phyloP scores from a whole-genome alignment of 2,888 invertebrate species.

The Cheilosia impressa region DNA sequence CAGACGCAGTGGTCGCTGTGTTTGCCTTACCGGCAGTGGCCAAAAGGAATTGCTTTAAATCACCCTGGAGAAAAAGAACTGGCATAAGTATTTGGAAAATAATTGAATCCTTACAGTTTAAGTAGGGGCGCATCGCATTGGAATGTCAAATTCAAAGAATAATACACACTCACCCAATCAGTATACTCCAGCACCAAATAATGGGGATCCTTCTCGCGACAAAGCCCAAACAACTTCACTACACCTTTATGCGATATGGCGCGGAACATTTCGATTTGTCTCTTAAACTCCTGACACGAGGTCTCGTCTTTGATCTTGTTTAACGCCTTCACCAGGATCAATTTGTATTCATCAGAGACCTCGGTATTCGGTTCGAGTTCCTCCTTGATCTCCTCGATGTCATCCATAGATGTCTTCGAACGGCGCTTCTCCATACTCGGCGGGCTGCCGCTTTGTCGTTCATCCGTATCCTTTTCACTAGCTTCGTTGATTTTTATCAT shows the following conservation, averaged over 20 bases:
- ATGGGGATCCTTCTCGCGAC: slow-evolving; percentile 93
- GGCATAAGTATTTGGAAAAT: neutral
- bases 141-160: neutral
- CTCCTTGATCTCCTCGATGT: slow-evolving; percentile 83
- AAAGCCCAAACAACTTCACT: slow-evolving; percentile 91
- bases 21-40: slow-evolving; percentile 84
- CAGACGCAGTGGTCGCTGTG: slow-evolving; percentile 78
- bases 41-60: slow-evolving; percentile 93
- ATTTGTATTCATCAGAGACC: slow-evolving; percentile 79
- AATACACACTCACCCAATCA: slow-evolving; percentile 90
- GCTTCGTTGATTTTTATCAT: slow-evolving; percentile 77
- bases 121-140: neutral
- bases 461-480: slow-evolving; percentile 80
- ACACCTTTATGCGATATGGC: slow-evolving; percentile 93
- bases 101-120: neutral
- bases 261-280: slow-evolving; percentile 94
- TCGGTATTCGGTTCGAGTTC: slow-evolving; percentile 78
- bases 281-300: slow-evolving; percentile 92
- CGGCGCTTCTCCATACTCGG: slow-evolving; percentile 82
- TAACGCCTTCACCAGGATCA: slow-evolving; percentile 90
- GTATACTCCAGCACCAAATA: slow-evolving; percentile 95
- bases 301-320: slow-evolving; percentile 91
- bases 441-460: slow-evolving; percentile 77
- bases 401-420: slow-evolving; percentile 83
- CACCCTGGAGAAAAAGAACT: slow-evolving; percentile 87